These are phyloP conservation scores for Platycheirus albimanus DNA, from an alignment of 2,888 invertebrate species.

Conservation along the genomic window DNA sequence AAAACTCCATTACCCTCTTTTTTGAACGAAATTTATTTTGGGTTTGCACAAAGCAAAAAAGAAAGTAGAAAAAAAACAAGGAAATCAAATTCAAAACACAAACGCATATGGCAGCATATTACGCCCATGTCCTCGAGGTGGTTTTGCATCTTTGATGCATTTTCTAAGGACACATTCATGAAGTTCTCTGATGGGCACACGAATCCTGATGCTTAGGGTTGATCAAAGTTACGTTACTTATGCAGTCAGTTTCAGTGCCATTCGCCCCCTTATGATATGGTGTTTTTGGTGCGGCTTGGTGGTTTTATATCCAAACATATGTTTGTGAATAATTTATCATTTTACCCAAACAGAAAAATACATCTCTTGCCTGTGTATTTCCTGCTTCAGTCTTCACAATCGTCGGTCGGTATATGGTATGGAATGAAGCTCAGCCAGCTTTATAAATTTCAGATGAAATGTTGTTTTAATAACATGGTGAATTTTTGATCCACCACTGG, in stretches of 20 bases:
- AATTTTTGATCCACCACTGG: constrained; percentile 64
- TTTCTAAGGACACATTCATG: constrained; percentile 60
- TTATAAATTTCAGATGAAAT: constrained; percentile 74
- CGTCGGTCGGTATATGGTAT: constrained; percentile 11
- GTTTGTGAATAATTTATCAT: constrained; percentile 71
- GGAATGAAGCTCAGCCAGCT: constrained; percentile 52
- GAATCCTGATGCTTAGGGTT: constrained; percentile 21
- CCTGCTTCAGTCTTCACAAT: constrained; percentile 47
- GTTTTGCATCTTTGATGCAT: constrained; percentile 71
- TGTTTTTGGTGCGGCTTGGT: constrained; percentile 29
- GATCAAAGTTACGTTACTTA: constrained; percentile 49
- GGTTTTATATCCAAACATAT: constrained; percentile 64
- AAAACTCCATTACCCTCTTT: constrained; percentile 44
- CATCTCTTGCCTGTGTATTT: constrained; percentile 50
- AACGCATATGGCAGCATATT: constrained; percentile 68
- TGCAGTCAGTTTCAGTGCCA: constrained; percentile 32
- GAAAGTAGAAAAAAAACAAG: not conserved
- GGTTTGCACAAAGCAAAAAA: not conserved
- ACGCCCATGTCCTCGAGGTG: constrained; percentile 56
- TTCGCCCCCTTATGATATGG: not conserved
- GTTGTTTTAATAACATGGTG: constrained; percentile 74
- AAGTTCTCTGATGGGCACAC: constrained; percentile 11
- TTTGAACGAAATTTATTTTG: constrained; percentile 33
- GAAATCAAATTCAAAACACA: constrained; percentile 31
- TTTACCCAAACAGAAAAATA: constrained; percentile 53